phyloP scores from a whole-genome alignment of 2,888 invertebrate genomes.

The Drosophila sordidula region DNA sequence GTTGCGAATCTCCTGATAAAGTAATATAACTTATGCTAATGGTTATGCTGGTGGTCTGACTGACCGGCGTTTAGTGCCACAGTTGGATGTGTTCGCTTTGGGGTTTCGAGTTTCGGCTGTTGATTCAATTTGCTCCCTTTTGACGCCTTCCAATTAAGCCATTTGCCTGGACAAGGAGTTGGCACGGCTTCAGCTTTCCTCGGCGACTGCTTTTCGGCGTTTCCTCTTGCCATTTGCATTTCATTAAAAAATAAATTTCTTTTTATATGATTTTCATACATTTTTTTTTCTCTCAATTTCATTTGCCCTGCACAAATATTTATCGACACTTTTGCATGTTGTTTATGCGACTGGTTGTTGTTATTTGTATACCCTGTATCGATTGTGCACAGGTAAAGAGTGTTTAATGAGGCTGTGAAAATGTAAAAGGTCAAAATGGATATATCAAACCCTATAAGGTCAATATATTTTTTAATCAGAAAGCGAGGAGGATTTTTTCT shows the following conservation, averaged over 20 bases:
- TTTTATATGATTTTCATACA: slow-evolving; percentile 38
- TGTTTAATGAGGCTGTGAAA: background rate
- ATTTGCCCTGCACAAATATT: slow-evolving; percentile 64
- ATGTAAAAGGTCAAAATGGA: no score
- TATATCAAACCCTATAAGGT: no score
- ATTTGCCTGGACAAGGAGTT: slow-evolving; percentile 29
- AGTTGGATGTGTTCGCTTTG: slow-evolving; percentile 17
- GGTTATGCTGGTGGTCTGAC: slow-evolving; percentile 37
- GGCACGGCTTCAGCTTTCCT: slow-evolving; percentile 9
- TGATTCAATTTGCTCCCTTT: slow-evolving; percentile 59
- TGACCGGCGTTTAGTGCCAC: slow-evolving; percentile 13
- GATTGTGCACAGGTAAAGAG: no score
- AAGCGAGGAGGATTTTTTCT: no score
- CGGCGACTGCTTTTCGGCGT: slow-evolving; percentile 1
- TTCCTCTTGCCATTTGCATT: slow-evolving; percentile 50
- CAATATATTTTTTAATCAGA: no score
- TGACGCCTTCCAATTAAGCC: slow-evolving; percentile 61
- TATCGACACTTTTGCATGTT: slow-evolving; percentile 54
- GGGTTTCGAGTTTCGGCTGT: slow-evolving; percentile 30
- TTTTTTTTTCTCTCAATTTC: slow-evolving; percentile 41
- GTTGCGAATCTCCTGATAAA: slow-evolving; percentile 9
- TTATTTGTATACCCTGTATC: slow-evolving; percentile 13
- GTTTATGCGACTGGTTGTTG: slow-evolving; percentile 34
- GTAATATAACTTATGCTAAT: slow-evolving; percentile 37
- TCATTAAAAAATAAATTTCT: slow-evolving; percentile 31